Percentiles rank a stretch among this genome's conserved stretches.
Conservation (phyloP, 2,797 vertebrate genomes). For the Peromyscus eremicus region DNA sequence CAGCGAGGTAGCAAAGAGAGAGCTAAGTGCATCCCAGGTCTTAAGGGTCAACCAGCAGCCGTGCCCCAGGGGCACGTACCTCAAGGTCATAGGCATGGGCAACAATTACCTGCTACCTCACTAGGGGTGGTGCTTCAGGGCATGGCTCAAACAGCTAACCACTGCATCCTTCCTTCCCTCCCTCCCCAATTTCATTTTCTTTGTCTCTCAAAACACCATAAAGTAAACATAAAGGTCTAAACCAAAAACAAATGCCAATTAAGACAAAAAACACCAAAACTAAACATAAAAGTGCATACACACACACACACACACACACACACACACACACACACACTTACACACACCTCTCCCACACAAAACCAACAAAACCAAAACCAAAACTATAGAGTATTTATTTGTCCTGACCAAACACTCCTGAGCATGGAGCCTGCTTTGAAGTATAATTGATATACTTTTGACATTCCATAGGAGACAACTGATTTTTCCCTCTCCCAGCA, state of each 20-base stretch:
- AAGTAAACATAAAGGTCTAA: not conserved
- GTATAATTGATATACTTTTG: not conserved
- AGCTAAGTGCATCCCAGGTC: too few species aligned
- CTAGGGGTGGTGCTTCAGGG: too few species aligned
- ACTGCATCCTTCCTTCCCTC: not conserved
- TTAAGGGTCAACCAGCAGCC: too few species aligned
- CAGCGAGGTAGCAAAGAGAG: fast-evolving
- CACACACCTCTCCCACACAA: too few species aligned
- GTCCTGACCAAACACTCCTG: not conserved
- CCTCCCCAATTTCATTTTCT: not conserved
- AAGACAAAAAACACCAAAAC: not conserved
- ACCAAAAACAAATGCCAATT: not conserved
- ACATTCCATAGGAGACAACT: not conserved
- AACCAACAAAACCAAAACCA: not conserved
- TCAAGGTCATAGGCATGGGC: too few species aligned
- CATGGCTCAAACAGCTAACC: too few species aligned
- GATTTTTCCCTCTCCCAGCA: not conserved
- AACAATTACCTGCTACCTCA: too few species aligned
- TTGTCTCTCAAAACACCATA: not conserved
- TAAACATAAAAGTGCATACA: not conserved
- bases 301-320: not conserved
- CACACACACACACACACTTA: too few species aligned
- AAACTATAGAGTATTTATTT: not conserved
- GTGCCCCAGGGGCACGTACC: too few species aligned
- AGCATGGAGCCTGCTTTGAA: not conserved